These are phyloP conservation scores for Drosophila rubida DNA, from an alignment of 2,888 invertebrate species.

Conservation along the genomic window DNA sequence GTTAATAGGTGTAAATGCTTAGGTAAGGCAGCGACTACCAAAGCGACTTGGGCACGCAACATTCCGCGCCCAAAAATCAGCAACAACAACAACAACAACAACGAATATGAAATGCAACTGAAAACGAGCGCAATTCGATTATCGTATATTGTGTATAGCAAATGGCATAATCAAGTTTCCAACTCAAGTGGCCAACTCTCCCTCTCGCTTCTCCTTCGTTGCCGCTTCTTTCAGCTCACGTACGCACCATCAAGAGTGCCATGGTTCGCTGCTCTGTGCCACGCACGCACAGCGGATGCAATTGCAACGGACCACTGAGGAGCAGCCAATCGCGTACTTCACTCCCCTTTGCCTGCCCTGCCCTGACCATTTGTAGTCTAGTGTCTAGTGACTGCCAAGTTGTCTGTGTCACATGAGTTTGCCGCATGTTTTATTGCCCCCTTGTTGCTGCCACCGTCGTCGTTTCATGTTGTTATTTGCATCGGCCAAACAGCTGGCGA, in stretches of 20 bases:
- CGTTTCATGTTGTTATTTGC: slow-evolving; percentile 57
- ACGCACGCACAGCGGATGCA: slow-evolving; percentile 62
- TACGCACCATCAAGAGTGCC: background rate
- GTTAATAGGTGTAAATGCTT: slow-evolving; percentile 51
- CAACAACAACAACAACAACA: slow-evolving; percentile 27
- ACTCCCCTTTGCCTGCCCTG: background rate
- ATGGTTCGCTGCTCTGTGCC: slow-evolving; percentile 33
- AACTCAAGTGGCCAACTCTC: slow-evolving; percentile 41
- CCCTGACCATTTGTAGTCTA: background rate
- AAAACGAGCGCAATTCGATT: slow-evolving; percentile 56
- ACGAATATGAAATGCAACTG: slow-evolving; percentile 41
- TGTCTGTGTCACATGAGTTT: slow-evolving; percentile 74
- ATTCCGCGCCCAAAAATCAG: slow-evolving; percentile 48
- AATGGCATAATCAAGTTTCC: slow-evolving; percentile 72
- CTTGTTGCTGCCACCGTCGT: slow-evolving; percentile 31
- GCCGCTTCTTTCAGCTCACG: background rate
- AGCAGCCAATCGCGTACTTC: slow-evolving; percentile 7
- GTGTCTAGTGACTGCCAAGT: slow-evolving; percentile 56
- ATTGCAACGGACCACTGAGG: slow-evolving; percentile 54
- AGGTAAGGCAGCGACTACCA: slow-evolving; percentile 29
- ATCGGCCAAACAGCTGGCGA: slow-evolving; percentile 53
- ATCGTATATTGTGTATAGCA: slow-evolving; percentile 35
- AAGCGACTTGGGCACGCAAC: slow-evolving; percentile 41
- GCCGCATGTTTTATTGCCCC: slow-evolving; percentile 57
- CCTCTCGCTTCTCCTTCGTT: background rate